Conservation (phyloP, 2,113 vertebrate genomes). For the Xiphophorus hellerii region DNA sequence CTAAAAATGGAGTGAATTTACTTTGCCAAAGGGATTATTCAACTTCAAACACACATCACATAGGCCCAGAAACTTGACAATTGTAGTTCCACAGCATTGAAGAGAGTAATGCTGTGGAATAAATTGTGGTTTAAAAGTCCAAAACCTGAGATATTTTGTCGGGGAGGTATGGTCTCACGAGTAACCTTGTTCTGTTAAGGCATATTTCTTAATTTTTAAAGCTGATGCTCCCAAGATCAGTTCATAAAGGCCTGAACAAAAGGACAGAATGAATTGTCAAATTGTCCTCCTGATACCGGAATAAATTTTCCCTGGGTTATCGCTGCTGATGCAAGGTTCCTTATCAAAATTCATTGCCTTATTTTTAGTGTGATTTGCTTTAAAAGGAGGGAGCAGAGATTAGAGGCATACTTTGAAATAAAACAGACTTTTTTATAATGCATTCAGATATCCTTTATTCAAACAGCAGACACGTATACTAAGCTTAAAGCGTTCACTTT, state of each 20-base stretch:
- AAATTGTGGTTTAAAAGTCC: conserved; percentile 35
- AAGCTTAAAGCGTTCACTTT: conserved; percentile 26
- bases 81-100: conserved; percentile 48
- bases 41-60: conserved; percentile 51
- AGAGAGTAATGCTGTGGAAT: conserved; percentile 50
- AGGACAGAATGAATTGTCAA: conserved; percentile 69
- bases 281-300: conserved; percentile 71
- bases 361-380: conserved; percentile 68
- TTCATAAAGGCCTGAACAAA: conserved; percentile 70
- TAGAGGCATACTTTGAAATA: conserved; percentile 65
- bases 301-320: conserved; percentile 74
- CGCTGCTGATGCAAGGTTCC: conserved; percentile 63
- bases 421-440: conserved; percentile 50
- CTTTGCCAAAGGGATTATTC: conserved; percentile 66
- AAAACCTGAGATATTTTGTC: conserved; percentile 36
- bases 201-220: conserved; percentile 53
- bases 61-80: conserved; percentile 53
- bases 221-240: conserved; percentile 71
- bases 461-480: conserved; percentile 34
- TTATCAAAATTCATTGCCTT: conserved; percentile 73
- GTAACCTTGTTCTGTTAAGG: conserved; percentile 64
- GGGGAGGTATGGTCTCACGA: conserved; percentile 53
- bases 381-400: conserved; percentile 54
- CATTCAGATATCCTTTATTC: conserved; percentile 37
- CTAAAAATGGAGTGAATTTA: conserved; percentile 49